A percentile compares a stretch with the other conserved stretches of the same genome.
These are phyloP conservation scores for Echiichthys vipera DNA, from an alignment of 2,797 vertebrate genomes.

Conservation along the genomic window DNA sequence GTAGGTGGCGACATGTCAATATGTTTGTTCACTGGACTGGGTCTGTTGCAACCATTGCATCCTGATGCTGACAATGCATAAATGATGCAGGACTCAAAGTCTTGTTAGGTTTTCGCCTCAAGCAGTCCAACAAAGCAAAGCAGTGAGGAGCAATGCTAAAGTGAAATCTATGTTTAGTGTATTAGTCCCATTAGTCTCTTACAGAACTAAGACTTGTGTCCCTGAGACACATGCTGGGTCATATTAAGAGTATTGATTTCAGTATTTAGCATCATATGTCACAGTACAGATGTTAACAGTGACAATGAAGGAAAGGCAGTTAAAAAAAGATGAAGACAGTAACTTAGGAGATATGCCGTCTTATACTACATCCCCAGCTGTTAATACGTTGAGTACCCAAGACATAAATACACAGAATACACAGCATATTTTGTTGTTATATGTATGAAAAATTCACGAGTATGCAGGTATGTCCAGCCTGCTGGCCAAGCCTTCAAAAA, in stretches of 20 bases:
- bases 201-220: not conserved
- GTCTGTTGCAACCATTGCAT: slow-evolving; percentile 66
- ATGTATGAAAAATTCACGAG: too few species aligned
- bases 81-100: slow-evolving; percentile 80
- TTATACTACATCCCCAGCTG: too few species aligned
- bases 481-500: slow-evolving; percentile 60
- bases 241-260: not conserved
- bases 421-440: too few species aligned
- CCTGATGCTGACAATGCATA: slow-evolving; percentile 78
- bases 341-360: too few species aligned
- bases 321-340: slow-evolving; percentile 1
- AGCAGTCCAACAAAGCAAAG: slow-evolving; percentile 65
- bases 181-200: slow-evolving; percentile 40
- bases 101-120: slow-evolving; percentile 70
- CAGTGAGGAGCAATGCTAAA: slow-evolving; percentile 30
- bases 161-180: slow-evolving; percentile 39
- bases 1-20: slow-evolving; percentile 66
- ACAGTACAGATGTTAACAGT: not conserved
- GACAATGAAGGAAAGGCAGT: not conserved
- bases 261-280: not conserved
- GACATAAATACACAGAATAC: too few species aligned
- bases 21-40: slow-evolving; percentile 72
- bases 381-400: too few species aligned
- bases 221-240: not conserved
- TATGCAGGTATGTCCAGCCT: too few species aligned